Base-by-base conservation (phyloP, 2,113 vertebrate species). In the Quiscalus mexicanus region DNA sequence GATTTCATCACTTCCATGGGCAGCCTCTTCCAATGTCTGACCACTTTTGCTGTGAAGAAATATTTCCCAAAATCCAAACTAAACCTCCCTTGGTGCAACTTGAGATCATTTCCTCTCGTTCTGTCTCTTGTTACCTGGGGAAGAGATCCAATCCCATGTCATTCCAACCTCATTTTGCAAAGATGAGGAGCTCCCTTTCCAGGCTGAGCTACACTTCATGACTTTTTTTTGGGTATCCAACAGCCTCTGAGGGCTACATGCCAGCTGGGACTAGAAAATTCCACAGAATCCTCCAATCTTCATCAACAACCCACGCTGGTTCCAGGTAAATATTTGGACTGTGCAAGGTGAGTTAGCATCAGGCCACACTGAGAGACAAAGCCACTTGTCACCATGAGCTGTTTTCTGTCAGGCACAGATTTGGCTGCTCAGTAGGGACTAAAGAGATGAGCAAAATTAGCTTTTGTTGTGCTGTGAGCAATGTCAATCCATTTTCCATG, bases 21-120 rank as follows among this genome's bases (percentile, higher is more conserved):
- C 24, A 68, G 5, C n/a, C 28, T 41, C 3, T 18, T 82, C 20
- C n/a, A 18, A 30, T 11, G 17, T 12, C 24, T 55, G 20, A 9
- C 30, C 47, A 31, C 13, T 7, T 6, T 13, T 69, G 16, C 41
- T 62, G 10, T 14, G 31, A 49, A 33, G 5, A 55, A 76, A 62
- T 27, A 49, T 16, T 83, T 55, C 55, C 47, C 14, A 16, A 83
- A 47, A 76, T 33, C 41, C 35, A 55, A 5, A 4, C 35, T 42
- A 69, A 75, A 63, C 12, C n/a, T 69, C 1, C 17, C 6, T 8
- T 62, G 21, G 17, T 41, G 62, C 41, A 55, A 27, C 11, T 2
- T 19, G 47, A 69, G 30, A 4, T 20, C 0, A 33, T 35, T 75
- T 55, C 45, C 11, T 75, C 30, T 60, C 0, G 0, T 52, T 56